Conservation (phyloP, 2,797 vertebrate species). For the Sebastes oblongus region DNA sequence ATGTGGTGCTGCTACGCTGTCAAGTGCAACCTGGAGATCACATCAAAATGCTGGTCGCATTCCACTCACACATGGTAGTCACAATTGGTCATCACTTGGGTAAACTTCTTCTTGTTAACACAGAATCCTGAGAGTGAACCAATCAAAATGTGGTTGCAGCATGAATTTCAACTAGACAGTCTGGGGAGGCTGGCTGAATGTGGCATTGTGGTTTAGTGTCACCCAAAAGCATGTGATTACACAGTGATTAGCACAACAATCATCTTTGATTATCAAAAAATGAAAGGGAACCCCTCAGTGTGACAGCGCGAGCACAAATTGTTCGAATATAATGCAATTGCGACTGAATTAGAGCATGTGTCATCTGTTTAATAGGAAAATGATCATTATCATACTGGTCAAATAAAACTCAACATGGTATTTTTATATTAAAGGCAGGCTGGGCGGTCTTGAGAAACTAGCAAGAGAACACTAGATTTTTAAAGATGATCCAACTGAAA, state of each 20-base stretch:
- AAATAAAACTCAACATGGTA: neutral
- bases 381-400: neutral
- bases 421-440: neutral
- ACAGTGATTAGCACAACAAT: conserved; percentile 15
- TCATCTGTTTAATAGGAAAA: neutral
- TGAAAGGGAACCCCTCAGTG: conserved; percentile 1
- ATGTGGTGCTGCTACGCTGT: neutral
- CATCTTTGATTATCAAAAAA: conserved; percentile 10
- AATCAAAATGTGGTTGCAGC: neutral
- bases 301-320: neutral
- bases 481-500: neutral
- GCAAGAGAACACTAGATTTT: neutral
- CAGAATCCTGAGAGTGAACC: neutral
- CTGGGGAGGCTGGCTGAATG: neutral
- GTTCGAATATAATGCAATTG: neutral
- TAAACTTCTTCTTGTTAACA: neutral
- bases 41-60: neutral
- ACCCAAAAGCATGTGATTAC: conserved; percentile 5
- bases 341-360: neutral
- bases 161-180: neutral
- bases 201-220: neutral
- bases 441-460: neutral
- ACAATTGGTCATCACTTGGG: neutral
- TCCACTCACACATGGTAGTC: neutral
- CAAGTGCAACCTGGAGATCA: neutral